A percentile compares a stretch with the other conserved stretches of the same genome.
Evolutionary conservation across 2,888 invertebrate genomes (phyloP).

Genomic region (Amphipoea lucens): DNA sequence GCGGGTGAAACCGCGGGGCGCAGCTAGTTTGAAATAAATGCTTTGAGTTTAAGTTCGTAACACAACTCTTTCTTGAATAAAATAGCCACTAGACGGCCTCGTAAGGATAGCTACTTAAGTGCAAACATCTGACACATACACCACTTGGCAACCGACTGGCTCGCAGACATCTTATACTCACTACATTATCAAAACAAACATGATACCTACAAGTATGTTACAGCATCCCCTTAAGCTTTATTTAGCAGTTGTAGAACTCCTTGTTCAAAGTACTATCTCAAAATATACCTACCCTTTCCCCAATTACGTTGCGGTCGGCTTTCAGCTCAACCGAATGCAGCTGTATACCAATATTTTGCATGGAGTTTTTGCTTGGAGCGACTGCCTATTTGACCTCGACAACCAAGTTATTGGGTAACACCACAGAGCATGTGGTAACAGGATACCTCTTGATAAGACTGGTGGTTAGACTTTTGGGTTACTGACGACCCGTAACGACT

Average conservation of each 20-base stretch:
- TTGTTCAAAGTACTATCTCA: neutral
- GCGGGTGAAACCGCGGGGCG: too few relatives aligned
- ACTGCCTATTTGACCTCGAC: neutral
- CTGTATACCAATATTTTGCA: neutral
- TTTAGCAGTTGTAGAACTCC: neutral
- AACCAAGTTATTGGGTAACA: neutral
- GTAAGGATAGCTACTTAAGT: slow-evolving; percentile 14
- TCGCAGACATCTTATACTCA: slow-evolving; percentile 29
- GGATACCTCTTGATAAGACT: neutral
- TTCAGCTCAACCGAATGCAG: neutral
- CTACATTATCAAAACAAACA: slow-evolving; percentile 42
- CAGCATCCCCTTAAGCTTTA: neutral
- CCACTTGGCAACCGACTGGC: slow-evolving; percentile 17
- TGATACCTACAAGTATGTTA: slow-evolving; percentile 1
- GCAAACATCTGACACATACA: slow-evolving; percentile 25
- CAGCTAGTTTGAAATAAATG: too few relatives aligned
- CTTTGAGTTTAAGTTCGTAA: neutral
- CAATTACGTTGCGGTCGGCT: neutral
- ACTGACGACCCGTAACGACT: neutral
- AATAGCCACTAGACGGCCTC: neutral
- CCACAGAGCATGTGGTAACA: neutral
- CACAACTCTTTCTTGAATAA: neutral
- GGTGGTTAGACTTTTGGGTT: neutral
- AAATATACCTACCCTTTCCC: neutral
- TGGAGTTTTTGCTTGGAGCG: neutral